Evolutionary conservation across 2,888 invertebrate species (phyloP).

Genomic region (Leptarthrus brevirostris): DNA sequence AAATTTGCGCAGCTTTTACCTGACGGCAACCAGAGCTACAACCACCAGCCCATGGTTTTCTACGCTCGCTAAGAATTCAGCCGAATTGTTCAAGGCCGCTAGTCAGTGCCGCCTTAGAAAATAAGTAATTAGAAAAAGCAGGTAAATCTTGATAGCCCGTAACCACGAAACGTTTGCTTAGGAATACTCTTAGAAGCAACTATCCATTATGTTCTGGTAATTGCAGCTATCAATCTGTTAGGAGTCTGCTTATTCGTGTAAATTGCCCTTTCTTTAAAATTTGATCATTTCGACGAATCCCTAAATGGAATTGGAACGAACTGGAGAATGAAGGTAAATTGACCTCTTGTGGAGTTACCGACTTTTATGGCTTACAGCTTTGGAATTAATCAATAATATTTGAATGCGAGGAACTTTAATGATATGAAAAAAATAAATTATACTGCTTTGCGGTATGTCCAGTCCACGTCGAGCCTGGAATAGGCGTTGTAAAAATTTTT

Average conservation of each 20-base stretch:
- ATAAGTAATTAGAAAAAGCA: constrained; percentile 1
- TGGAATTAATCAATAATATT: too few relatives aligned
- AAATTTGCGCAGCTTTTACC: background rate
- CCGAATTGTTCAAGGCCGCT: background rate
- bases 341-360: too few relatives aligned
- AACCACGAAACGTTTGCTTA: background rate
- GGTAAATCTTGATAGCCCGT: constrained; percentile 34
- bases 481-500: too few relatives aligned
- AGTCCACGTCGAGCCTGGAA: too few relatives aligned
- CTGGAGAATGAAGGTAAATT: too few relatives aligned
- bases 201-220: constrained; percentile 31
- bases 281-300: background rate
- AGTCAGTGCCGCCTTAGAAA: background rate
- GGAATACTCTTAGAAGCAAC: background rate
- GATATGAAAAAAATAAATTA: too few relatives aligned
- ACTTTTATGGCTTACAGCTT: too few relatives aligned
- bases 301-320: too few relatives aligned
- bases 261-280: constrained; percentile 27
- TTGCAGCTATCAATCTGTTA: constrained; percentile 16
- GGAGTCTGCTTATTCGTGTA: constrained; percentile 28
- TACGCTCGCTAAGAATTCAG: background rate
- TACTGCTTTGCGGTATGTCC: too few relatives aligned
- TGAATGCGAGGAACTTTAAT: too few relatives aligned
- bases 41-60: background rate
- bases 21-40: background rate